Evolutionary conservation across 2,797 vertebrate genomes (phyloP), one percentile per base, ranked within the genome.

Genomic region (Phaenicophaeus curvirostris): DNA sequence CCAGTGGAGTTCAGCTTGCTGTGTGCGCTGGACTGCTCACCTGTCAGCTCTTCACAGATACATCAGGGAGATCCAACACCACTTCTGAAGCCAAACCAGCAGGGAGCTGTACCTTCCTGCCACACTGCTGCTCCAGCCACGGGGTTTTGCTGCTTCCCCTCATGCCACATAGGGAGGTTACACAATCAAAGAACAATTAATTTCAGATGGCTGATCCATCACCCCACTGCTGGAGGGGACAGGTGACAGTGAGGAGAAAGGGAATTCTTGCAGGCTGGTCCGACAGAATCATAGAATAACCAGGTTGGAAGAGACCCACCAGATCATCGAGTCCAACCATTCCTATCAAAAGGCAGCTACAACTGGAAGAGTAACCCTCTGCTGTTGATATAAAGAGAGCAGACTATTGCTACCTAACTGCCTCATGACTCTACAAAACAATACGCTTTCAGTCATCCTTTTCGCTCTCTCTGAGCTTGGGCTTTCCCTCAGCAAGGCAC

Each of bases 381-480:
- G 58, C 27, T 54, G 11, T 25, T 6, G 3, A 24, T 8, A 55
- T 0, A 21, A 37, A 67, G 42, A 82, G 13, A 76, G 19, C 14
- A 77, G 35, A 41, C 24, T 42, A 25, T 3, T 65, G 39, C 54
- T 78, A 24, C 10, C 16, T 33, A 53, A 68, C 33, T 51, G 42
- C 51, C n/a, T 81, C 62, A 25, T 2, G 3, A 5, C 18, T 20
- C 20, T 24, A 16, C n/a, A 76, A 20, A 84, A 63, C 41, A 10
- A 11, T 1, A 77, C 4, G 27, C 24, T 14, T 28, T 2, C 6
- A 84, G 20, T 18, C 33, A 72, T 11, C 20, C n/a, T 30, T 76
- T 59, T 37, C 2, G 1, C 9, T 46, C 39, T 35, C 59, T 31
- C 42, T 5, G 17, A 78, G 31, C 16, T 69, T 3, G 0, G 42